These are phyloP conservation scores for Murina feae DNA, from an alignment of 2,113 vertebrate genomes.

Conservation along the genomic window DNA sequence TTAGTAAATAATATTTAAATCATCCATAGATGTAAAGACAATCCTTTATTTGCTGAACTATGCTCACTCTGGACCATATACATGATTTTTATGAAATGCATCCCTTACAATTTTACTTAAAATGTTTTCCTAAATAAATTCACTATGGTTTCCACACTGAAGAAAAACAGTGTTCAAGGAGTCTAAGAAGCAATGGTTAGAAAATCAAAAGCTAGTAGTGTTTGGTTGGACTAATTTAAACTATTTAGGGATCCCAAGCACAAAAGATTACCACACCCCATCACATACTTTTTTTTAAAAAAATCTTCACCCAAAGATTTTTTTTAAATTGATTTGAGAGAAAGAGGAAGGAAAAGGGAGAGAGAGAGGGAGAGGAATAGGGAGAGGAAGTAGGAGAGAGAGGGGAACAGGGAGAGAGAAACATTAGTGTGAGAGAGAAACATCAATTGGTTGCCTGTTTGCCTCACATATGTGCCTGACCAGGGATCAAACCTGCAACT, in stretches of 20 bases:
- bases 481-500: not conserved
- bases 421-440: not conserved
- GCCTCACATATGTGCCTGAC: not conserved
- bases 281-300: not conserved
- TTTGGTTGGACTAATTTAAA: not conserved
- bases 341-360: too few relatives aligned
- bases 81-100: not conserved
- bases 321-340: too few relatives aligned
- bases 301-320: too few relatives aligned
- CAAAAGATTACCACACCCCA: not conserved
- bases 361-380: not conserved
- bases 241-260: not conserved
- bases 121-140: not conserved
- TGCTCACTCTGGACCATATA: not conserved
- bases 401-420: too few relatives aligned
- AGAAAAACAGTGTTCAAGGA: not conserved
- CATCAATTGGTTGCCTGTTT: not conserved
- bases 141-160: not conserved
- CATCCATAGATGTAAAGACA: not conserved
- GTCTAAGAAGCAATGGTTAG: not conserved
- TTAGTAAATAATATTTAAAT: not conserved
- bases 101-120: not conserved
- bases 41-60: not conserved
- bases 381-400: too few relatives aligned
- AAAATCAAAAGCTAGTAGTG: not conserved